Base-by-base conservation (phyloP, 2,888 invertebrate species). In the Crematogaster levior region DNA sequence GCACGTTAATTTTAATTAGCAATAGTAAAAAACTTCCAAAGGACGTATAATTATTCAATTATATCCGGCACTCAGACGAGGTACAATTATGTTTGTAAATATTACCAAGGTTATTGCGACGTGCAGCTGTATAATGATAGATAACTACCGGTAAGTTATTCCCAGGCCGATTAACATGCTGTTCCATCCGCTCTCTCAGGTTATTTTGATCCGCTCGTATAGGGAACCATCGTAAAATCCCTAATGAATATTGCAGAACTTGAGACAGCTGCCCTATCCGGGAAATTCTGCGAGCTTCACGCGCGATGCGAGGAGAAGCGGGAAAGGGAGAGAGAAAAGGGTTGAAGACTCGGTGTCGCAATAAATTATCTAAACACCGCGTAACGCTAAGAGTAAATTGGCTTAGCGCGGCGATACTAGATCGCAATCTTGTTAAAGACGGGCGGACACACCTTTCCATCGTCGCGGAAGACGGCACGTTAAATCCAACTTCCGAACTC, bases 391-490 rank as follows among this genome's bases (percentile, higher is more conserved):
- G 10, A 21, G 48, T 75, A 84, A 84, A 84, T 84, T 84, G 82
- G 81, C 81, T 84, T 70, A 84, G 56, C 82, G 37, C 40, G 27
- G 24, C 74, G 81, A 75, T 82, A 74, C 74, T 48, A 70, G 74
- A 84, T 84, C 75, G 81, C 82, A 81, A 84, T 84, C 81, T 81
- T 70, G 75, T 84, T 82, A 82, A 84, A 61, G 53, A 53, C 15
- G 40, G 40, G 60, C 51, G 60, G 51, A 65, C 48, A 46, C 56
- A 74, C 34, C 60, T 24, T 63, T 63, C 58, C 63, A 6, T 27
- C 60, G 24, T 53, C 48, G 58, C 34, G 27, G 40, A 34, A 61
- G 53, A 43, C 37, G 27, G 12, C 56, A n/a, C 34, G 56, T 70
- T 70, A 24, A 70, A 74, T 15, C 30, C 53, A 53, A 43, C 61